These are phyloP conservation scores for Prostheceraeus crozeri DNA, from an alignment of 2,888 invertebrate species.

Conservation along the genomic window DNA sequence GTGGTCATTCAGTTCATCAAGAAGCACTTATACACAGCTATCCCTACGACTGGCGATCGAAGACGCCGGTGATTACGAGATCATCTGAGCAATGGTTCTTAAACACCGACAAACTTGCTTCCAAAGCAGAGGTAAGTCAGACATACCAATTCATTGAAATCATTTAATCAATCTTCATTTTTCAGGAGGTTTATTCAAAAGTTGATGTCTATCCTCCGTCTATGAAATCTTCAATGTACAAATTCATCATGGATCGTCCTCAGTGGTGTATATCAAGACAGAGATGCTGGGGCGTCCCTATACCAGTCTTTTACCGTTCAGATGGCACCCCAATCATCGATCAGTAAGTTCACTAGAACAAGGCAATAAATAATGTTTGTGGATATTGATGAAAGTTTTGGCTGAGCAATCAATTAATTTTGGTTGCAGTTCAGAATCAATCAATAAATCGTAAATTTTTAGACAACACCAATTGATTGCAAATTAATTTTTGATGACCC, in stretches of 20 bases:
- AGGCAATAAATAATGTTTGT: too few relatives aligned
- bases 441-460: too few relatives aligned
- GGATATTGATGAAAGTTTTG: too few relatives aligned
- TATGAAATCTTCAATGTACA: constrained; percentile 62
- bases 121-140: constrained; percentile 64
- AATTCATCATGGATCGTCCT: constrained; percentile 69
- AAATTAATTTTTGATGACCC: too few relatives aligned
- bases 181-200: constrained; percentile 63
- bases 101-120: constrained; percentile 64
- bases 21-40: constrained; percentile 68
- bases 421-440: too few relatives aligned
- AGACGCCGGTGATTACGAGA: constrained; percentile 78
- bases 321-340: constrained; percentile 35
- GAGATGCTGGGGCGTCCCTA: constrained; percentile 93
- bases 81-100: constrained; percentile 97
- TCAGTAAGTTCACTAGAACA: constrained; percentile 42
- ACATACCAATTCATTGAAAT: constrained; percentile 18
- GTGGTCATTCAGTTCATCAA: too few relatives aligned
- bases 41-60: constrained; percentile 96
- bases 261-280: constrained; percentile 99
- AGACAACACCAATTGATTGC: too few relatives aligned
- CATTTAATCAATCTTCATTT: constrained; percentile 13
- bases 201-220: constrained; percentile 66
- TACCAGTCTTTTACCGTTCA: constrained; percentile 78
- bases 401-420: too few relatives aligned